A percentile compares a stretch with the other conserved stretches of the same genome.
These are phyloP conservation scores for Formica exsecta DNA, from an alignment of 1,140 invertebrate species.

Conservation along the genomic window DNA sequence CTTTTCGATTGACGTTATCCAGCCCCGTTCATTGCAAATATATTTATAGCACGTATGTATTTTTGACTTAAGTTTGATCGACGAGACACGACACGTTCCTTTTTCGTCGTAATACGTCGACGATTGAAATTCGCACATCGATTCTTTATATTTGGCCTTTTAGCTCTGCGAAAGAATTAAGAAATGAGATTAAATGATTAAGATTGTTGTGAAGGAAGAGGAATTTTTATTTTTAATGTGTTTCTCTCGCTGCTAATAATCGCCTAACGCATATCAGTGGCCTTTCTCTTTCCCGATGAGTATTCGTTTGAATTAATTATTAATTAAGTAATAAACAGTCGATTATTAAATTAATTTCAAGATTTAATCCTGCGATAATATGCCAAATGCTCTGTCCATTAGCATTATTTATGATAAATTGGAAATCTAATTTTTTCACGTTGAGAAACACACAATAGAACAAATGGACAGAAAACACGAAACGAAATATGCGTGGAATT, in stretches of 20 bases:
- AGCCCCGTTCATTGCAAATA: background rate
- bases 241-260: constrained; percentile 5
- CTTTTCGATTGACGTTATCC: background rate
- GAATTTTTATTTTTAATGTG: background rate
- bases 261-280: background rate
- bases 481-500: too few relatives aligned
- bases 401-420: constrained; percentile 20
- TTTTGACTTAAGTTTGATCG: background rate
- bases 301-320: constrained; percentile 27
- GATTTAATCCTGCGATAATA: background rate
- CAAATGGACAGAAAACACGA: too few relatives aligned
- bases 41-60: constrained; percentile 3
- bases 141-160: background rate
- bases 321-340: constrained; percentile 21
- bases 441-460: too few relatives aligned
- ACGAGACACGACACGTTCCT: background rate
- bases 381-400: constrained; percentile 36
- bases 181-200: background rate
- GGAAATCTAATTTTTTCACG: background rate
- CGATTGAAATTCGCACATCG: background rate
- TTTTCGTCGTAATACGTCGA: background rate
- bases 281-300: constrained; percentile 54
- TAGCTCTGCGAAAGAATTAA: background rate
- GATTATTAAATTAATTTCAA: constrained; percentile 28
- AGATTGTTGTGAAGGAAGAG: background rate